A percentile compares a stretch with the other conserved stretches of the same genome.
These are phyloP conservation scores for Pygoscelis antarcticus DNA, from an alignment of 2,113 vertebrate genomes.

Conservation along the genomic window DNA sequence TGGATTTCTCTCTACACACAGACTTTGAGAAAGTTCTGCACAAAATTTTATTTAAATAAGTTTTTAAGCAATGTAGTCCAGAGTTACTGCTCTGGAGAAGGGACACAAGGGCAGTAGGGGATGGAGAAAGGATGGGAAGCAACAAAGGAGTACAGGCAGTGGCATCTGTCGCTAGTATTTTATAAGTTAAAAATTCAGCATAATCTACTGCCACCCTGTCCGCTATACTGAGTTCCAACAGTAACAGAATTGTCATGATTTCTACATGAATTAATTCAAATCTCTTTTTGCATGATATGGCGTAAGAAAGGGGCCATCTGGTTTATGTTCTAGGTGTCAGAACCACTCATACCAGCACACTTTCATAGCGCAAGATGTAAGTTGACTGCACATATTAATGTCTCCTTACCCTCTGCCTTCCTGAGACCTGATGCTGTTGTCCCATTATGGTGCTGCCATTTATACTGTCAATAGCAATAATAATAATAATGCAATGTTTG, in stretches of 20 bases:
- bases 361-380: slow-evolving; percentile 11
- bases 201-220: slow-evolving; percentile 59
- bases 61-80: not conserved
- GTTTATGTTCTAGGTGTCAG: slow-evolving; percentile 70
- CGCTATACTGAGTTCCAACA: slow-evolving; percentile 56
- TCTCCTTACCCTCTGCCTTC: slow-evolving; percentile 55
- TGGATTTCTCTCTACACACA: not conserved
- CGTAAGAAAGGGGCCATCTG: slow-evolving; percentile 71
- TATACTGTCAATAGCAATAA: not conserved
- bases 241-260: slow-evolving; percentile 61
- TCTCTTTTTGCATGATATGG: slow-evolving; percentile 65
- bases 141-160: slow-evolving; percentile 24
- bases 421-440: slow-evolving; percentile 24
- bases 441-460: slow-evolving; percentile 18
- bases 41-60: not conserved
- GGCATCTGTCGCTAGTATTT: slow-evolving; percentile 53
- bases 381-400: slow-evolving; percentile 57
- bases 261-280: slow-evolving; percentile 69
- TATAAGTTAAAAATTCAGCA: slow-evolving; percentile 56
- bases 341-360: slow-evolving; percentile 66
- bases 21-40: not conserved
- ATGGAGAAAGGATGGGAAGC: not conserved
- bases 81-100: not conserved
- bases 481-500: not conserved
- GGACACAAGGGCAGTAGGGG: not conserved